phyloP scores from a whole-genome alignment of 1,140 invertebrate genomes.

The Maconellicoccus hirsutus region DNA sequence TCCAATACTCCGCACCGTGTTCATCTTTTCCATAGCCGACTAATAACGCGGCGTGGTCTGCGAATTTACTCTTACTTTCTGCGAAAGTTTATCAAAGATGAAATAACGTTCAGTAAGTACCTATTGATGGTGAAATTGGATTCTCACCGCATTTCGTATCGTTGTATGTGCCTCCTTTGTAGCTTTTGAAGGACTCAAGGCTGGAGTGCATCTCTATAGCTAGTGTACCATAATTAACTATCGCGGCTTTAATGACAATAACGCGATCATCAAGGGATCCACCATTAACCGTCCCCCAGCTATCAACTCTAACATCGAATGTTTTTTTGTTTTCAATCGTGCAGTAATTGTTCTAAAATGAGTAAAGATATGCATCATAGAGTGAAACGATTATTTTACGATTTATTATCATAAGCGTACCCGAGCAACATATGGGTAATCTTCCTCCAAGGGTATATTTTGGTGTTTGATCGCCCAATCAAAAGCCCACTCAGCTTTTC shows the following conservation, averaged over 20 bases:
- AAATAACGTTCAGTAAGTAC: constrained; percentile 32
- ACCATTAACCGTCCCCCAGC: neutral
- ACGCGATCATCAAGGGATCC: no score
- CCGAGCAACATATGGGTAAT: constrained; percentile 78
- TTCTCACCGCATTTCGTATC: constrained; percentile 65
- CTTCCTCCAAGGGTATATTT: constrained; percentile 75
- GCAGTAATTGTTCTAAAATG: no score
- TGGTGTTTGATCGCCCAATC: constrained; percentile 86
- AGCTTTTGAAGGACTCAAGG: constrained; percentile 74
- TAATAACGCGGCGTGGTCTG: constrained; percentile 87
- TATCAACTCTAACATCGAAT: neutral
- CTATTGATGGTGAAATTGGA: no score
- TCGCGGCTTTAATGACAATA: no score
- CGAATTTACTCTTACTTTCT: constrained; percentile 54
- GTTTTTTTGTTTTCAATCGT: neutral
- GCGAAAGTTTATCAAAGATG: constrained; percentile 25
- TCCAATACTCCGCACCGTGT: constrained; percentile 76
- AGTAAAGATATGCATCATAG: no score
- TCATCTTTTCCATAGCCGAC: constrained; percentile 82
- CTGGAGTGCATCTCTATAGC: constrained; percentile 43
- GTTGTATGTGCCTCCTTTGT: constrained; percentile 84
- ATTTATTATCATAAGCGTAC: no score
- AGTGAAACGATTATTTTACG: constrained; percentile 27
- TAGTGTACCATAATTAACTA: no score
- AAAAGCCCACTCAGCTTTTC: constrained; percentile 83